A percentile compares a stretch with the other conserved stretches of the same genome.
These are phyloP conservation scores for Syngnathus rostellatus DNA, from an alignment of 2,797 vertebrate species.

Conservation along the genomic window DNA sequence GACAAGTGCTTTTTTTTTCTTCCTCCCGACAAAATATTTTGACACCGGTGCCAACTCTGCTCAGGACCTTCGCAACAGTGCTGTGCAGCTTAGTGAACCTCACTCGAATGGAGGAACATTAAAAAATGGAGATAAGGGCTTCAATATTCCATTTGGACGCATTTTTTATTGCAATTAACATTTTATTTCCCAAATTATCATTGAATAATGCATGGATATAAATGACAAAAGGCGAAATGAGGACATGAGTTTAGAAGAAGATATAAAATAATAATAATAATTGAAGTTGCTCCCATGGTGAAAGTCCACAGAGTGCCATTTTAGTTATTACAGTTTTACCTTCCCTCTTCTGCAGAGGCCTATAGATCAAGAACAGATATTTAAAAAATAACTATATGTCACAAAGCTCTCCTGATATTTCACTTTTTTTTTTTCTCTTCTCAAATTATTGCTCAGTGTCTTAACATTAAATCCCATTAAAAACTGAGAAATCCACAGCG, in stretches of 20 bases:
- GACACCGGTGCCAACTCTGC: background rate
- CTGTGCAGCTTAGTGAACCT: background rate
- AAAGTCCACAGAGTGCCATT: too few relatives aligned
- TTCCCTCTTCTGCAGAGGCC: too few relatives aligned
- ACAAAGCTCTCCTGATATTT: too few relatives aligned
- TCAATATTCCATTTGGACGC: background rate
- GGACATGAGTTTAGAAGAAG: too few relatives aligned
- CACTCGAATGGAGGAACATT: background rate
- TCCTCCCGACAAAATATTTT: background rate
- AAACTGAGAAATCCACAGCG: constrained; percentile 8
- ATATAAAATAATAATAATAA: background rate
- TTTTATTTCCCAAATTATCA: background rate
- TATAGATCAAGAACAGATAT: too few relatives aligned
- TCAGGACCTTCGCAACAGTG: background rate
- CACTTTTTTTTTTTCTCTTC: background rate
- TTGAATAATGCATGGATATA: too few relatives aligned
- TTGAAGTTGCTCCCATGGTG: background rate
- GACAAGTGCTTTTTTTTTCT: constrained; percentile 2
- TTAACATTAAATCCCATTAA: background rate
- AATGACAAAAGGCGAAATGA: too few relatives aligned
- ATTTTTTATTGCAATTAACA: background rate
- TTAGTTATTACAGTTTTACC: too few relatives aligned
- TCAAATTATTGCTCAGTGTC: background rate
- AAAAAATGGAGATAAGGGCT: background rate
- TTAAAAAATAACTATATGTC: background rate